phyloP scores from a whole-genome alignment of 2,113 vertebrate genomes.

The Myxocyprinus asiaticus region DNA sequence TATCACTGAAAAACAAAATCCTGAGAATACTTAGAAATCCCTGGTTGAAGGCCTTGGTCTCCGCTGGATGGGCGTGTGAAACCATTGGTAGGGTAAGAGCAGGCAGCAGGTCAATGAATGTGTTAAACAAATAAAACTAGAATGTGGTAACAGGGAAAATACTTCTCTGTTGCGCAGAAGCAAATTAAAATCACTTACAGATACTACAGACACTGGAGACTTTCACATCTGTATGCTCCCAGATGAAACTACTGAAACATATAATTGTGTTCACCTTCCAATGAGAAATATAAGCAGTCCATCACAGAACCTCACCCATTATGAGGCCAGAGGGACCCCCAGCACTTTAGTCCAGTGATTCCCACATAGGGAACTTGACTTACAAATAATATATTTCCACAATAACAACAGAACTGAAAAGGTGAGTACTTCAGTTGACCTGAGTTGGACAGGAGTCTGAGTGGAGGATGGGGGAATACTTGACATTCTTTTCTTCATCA shows the following conservation, averaged over 20 bases:
- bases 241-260: no score
- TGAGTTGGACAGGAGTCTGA: conserved; percentile 82
- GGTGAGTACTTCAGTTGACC: conserved; percentile 83
- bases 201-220: no score
- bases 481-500: conserved; percentile 64
- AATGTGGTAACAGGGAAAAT: no score
- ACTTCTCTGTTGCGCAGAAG: no score
- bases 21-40: conserved; percentile 77
- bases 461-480: conserved; percentile 58
- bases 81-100: conserved; percentile 69
- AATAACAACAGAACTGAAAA: conserved; percentile 72
- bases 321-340: conserved; percentile 43
- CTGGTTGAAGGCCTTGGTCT: conserved; percentile 71
- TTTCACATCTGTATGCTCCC: no score
- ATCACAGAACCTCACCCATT: conserved; percentile 48
- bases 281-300: conserved; percentile 45
- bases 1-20: conserved; percentile 78
- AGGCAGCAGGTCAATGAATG: conserved; percentile 64
- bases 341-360: conserved; percentile 51
- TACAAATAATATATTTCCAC: conserved; percentile 68
- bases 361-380: conserved; percentile 55
- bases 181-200: no score
- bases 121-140: conserved; percentile 56
- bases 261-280: conserved; percentile 49
- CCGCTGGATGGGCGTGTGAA: conserved; percentile 66